A percentile compares a stretch with the other conserved stretches of the same genome.
phyloP scores from a whole-genome alignment of 2,797 vertebrate species.

The Siniperca obscura region DNA sequence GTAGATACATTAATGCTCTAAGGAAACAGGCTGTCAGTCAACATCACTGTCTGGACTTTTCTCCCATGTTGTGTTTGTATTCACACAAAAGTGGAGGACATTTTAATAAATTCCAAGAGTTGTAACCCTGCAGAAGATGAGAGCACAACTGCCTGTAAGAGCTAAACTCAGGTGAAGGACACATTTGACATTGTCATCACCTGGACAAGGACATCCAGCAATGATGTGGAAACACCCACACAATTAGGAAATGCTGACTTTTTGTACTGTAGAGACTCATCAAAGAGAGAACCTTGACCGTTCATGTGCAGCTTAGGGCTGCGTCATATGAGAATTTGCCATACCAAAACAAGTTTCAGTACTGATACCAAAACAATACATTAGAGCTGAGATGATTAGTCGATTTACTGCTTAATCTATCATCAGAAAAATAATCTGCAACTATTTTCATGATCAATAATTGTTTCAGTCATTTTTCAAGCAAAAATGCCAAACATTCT shows the following conservation, averaged over 20 bases:
- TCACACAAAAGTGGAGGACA: background rate
- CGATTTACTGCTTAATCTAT: background rate
- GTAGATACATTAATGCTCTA: slow-evolving; percentile 5
- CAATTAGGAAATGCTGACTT: no score
- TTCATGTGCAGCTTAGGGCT: background rate
- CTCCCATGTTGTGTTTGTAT: background rate
- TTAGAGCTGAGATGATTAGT: background rate
- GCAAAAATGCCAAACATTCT: no score
- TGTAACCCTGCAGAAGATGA: background rate
- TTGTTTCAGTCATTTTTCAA: no score
- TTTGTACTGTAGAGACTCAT: background rate
- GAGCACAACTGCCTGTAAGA: background rate
- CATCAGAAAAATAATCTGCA: background rate
- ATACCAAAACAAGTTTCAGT: background rate
- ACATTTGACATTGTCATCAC: background rate
- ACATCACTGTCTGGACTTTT: background rate
- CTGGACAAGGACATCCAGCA: background rate
- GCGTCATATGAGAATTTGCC: background rate
- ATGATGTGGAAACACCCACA: background rate
- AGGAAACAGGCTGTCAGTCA: background rate
- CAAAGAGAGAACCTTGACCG: background rate
- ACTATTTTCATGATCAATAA: no score
- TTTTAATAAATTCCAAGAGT: background rate
- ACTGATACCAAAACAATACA: background rate
- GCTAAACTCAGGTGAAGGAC: background rate